phyloP scores from a whole-genome alignment of 2,113 vertebrate species.

The Orientallactaga bullata region DNA sequence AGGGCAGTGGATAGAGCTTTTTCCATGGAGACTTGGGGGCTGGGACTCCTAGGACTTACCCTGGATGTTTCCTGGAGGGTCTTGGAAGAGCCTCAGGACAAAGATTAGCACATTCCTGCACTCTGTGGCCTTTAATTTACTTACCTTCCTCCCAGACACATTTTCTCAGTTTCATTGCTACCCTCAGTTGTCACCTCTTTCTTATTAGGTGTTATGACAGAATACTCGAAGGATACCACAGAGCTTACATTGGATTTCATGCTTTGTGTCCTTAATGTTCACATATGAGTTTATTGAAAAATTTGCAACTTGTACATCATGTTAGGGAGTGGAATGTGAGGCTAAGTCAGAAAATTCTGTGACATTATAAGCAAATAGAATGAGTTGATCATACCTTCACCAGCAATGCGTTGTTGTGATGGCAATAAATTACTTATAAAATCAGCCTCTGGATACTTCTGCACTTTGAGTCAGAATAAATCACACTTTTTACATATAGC shows the following conservation, averaged over 20 bases:
- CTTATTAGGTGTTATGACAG: not conserved
- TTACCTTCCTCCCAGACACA: no score
- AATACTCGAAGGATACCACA: not conserved
- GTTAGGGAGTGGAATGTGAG: slow-evolving; percentile 67
- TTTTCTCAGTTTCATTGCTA: not conserved
- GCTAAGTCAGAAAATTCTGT: slow-evolving; percentile 29
- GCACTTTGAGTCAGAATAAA: not conserved
- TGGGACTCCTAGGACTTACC: not conserved
- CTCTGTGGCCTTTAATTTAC: not conserved
- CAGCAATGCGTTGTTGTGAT: slow-evolving; percentile 35
- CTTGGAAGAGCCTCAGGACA: not conserved
- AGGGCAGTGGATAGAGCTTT: not conserved
- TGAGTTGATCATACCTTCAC: slow-evolving; percentile 57
- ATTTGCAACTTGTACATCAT: slow-evolving; percentile 73
- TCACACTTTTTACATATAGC: slow-evolving; percentile 53
- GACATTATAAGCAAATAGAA: not conserved
- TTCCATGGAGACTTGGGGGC: not conserved
- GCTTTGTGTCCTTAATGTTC: slow-evolving; percentile 66
- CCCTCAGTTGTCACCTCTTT: not conserved
- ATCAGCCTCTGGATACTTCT: slow-evolving; percentile 77
- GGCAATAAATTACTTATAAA: slow-evolving; percentile 85
- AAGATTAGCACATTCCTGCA: not conserved
- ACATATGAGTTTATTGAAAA: slow-evolving; percentile 84
- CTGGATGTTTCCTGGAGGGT: no score
- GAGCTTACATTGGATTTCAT: slow-evolving; percentile 58